Conservation (phyloP, 2,888 invertebrate species). For the Neocrepidodera transversa region DNA sequence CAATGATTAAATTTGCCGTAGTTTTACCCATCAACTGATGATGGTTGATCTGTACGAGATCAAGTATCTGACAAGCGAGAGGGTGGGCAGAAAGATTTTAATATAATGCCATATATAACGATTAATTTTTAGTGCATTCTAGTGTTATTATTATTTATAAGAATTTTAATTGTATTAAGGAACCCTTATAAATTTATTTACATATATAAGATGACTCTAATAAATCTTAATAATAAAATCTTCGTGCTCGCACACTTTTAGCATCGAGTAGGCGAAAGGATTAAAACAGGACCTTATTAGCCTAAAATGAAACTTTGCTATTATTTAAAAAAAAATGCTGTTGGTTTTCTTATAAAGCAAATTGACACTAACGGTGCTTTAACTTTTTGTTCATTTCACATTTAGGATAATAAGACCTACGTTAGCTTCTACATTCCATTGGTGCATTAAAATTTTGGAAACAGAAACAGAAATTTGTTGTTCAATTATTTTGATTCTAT, state of each 20-base stretch:
- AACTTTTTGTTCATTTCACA: no score
- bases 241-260: conserved; percentile 18
- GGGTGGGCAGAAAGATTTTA: conserved; percentile 2
- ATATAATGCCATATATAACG: no score
- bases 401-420: no score
- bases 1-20: conserved; percentile 40
- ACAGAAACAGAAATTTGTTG: no score
- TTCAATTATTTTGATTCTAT: no score
- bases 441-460: no score
- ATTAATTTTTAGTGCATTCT: neutral
- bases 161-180: conserved; percentile 24
- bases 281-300: neutral
- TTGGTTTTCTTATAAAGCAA: neutral
- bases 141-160: conserved; percentile 26
- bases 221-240: conserved; percentile 31
- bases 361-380: no score
- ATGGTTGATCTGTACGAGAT: conserved; percentile 7
- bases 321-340: neutral
- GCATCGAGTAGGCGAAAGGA: conserved; percentile 2
- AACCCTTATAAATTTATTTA: conserved; percentile 8
- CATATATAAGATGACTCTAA: conserved; percentile 26
- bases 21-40: conserved; percentile 31
- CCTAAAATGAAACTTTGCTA: neutral
- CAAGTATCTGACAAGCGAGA: neutral
- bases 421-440: no score